Evolutionary conservation across 2,797 vertebrate genomes (phyloP), one percentile per base, ranked within the genome.

Genomic region (Coreius guichenoti): DNA sequence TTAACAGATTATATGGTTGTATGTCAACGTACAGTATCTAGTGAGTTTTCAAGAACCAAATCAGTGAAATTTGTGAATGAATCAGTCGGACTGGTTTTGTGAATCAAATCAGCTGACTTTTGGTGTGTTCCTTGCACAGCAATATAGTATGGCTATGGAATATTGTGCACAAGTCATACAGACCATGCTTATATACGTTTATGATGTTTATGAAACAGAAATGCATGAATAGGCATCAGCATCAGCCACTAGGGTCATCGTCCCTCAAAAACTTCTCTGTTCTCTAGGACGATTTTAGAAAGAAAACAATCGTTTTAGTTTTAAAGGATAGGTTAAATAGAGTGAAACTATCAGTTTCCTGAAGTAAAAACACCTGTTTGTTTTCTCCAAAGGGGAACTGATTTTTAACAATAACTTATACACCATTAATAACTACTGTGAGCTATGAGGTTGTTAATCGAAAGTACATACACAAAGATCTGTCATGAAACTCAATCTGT

Each of bases 1-100:
- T 75, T 75, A 23, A 26, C 16, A 72, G 69, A 72, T 47, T 45
- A 45, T 17, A 72, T n/a, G 69, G 23, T 72, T 72, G 36, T 23
- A 47, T 72, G 13, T 33, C 47, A 33, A 75, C 6, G 13, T 75
- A 33, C 49, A 54, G 72, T 12, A 49, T 45, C 2, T 9, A 74
- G 29, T 33, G 73, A 54, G 19, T 33, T 75, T 11, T 51, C 29
- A 7, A 13, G 29, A 75, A 33, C 29, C 9, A 1, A 51, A 31
- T 74, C 16, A 21, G 26, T 49, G 9, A 31, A 49, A 29, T 61
- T 61, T 26, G 58, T 72, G 13, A 72, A 49, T 49, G 36, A 70
- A 70, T n/a, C 5, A 68, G 17, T 74, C 26, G 1, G 2, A 29
- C 26, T 73, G 26, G 2, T 49, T 73, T 49, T 49, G 70, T 49